Percentiles rank a stretch among this genome's conserved stretches.
phyloP scores from a whole-genome alignment of 2,888 invertebrate genomes.

The Hydraecia micacea region DNA sequence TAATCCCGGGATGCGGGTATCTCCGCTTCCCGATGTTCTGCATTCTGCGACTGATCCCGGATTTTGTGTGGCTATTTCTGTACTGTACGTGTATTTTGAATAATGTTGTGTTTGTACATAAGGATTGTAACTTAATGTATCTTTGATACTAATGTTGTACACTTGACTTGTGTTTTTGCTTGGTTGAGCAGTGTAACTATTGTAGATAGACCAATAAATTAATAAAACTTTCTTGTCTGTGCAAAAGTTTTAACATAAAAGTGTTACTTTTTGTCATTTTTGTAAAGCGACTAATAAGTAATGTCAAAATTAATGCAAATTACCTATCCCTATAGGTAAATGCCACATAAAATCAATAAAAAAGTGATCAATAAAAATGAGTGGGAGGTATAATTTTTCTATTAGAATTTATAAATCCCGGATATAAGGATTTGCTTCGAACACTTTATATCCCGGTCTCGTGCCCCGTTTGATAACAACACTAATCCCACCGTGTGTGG shows the following conservation, averaged over 20 bases:
- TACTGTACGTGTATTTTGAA: constrained; percentile 25
- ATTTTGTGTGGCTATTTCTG: constrained; percentile 49
- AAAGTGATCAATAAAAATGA: background rate
- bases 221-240: background rate
- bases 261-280: background rate
- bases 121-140: background rate
- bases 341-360: background rate
- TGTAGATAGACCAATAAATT: too few relatives aligned
- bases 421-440: constrained; percentile 4
- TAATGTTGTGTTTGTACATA: constrained; percentile 12
- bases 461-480: constrained; percentile 41
- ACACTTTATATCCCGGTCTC: constrained; percentile 12
- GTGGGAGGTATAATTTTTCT: constrained; percentile 10
- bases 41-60: constrained; percentile 51
- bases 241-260: background rate
- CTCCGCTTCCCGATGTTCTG: constrained; percentile 57
- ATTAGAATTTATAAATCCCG: constrained; percentile 36
- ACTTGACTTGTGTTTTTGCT: too few relatives aligned
- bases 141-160: background rate
- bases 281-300: background rate
- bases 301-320: background rate
- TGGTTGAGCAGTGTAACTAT: too few relatives aligned
- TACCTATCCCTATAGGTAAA: background rate
- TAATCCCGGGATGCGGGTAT: constrained; percentile 59
- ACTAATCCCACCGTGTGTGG: constrained; percentile 47